Conservation (phyloP, 2,113 vertebrate species). For the Sitta europaea region DNA sequence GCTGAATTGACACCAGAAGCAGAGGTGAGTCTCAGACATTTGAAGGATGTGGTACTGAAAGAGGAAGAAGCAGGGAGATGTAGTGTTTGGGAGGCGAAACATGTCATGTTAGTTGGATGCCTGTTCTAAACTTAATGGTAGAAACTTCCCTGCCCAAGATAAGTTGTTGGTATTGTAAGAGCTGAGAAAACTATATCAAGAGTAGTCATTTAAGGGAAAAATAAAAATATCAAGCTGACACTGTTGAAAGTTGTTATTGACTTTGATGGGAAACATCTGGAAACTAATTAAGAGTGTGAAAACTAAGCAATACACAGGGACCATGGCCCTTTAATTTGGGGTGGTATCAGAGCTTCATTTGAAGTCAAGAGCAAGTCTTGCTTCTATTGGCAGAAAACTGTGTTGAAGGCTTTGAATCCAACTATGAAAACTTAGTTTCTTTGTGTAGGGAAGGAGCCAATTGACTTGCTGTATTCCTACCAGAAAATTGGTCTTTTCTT, state of each 20-base stretch:
- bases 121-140: neutral
- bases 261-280: neutral
- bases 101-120: fast-evolving
- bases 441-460: neutral
- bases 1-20: neutral
- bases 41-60: neutral
- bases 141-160: neutral
- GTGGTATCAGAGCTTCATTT: neutral
- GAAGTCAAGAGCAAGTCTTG: neutral
- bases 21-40: too few species aligned
- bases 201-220: neutral
- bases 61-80: fast-evolving
- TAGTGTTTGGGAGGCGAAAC: fast-evolving
- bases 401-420: neutral
- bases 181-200: neutral
- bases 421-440: neutral
- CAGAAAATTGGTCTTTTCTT: neutral
- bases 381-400: neutral
- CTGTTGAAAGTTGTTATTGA: neutral
- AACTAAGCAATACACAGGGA: neutral
- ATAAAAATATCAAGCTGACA: neutral
- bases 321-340: neutral
- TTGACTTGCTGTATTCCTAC: neutral
- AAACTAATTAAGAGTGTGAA: neutral
- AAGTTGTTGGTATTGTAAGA: neutral